Conservation (phyloP, 2,113 vertebrate genomes). For the Chunga burmeisteri region DNA sequence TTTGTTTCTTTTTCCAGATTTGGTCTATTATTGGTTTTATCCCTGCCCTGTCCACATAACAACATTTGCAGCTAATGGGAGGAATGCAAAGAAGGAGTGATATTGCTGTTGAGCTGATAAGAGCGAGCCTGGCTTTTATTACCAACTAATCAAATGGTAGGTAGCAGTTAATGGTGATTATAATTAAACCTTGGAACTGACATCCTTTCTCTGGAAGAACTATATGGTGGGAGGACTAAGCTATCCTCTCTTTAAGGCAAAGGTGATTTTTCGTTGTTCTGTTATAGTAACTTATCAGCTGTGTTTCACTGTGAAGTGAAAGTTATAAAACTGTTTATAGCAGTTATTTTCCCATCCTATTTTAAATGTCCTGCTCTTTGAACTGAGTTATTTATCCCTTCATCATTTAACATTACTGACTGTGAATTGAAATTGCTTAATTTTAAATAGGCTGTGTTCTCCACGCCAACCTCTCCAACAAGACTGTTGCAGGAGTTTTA, state of each 20-base stretch:
- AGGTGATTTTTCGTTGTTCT: neutral
- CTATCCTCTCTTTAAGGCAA: neutral
- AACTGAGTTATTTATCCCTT: neutral
- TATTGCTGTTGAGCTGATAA: neutral
- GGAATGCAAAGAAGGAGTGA: neutral
- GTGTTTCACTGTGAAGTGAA: neutral
- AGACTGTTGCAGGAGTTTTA: neutral
- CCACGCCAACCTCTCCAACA: neutral
- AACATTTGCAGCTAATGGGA: neutral
- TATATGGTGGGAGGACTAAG: neutral
- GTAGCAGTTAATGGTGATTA: neutral
- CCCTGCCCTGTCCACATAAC: neutral
- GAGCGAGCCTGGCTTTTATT: neutral
- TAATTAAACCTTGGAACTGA: neutral
- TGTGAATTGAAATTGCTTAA: neutral
- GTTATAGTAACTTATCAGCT: neutral
- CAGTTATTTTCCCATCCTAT: neutral
- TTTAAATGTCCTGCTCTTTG: neutral
- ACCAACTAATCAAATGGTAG: neutral
- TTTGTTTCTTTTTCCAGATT: neutral
- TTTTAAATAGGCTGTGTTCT: neutral
- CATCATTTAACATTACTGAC: neutral
- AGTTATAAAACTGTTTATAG: neutral
- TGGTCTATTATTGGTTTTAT: neutral
- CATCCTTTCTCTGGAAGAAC: neutral